These are phyloP conservation scores for Halcyon smyrnensis DNA, from an alignment of 2,797 vertebrate genomes.

Conservation along the genomic window DNA sequence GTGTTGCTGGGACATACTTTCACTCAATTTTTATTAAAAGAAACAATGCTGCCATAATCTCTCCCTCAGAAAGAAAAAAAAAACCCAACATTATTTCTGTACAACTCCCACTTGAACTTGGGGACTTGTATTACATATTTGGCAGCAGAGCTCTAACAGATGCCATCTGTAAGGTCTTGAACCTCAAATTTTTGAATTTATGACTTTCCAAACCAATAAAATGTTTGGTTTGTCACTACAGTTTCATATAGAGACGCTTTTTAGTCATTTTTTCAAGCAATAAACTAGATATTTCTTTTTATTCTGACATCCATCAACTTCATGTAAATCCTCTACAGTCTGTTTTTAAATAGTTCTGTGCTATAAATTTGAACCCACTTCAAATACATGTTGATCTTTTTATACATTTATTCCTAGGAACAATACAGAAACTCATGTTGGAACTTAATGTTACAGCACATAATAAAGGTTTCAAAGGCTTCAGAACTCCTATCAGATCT, in stretches of 20 bases:
- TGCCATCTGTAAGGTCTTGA: conserved; percentile 50
- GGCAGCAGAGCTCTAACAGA: conserved; percentile 43
- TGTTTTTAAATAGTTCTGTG: background rate
- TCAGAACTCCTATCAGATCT: background rate
- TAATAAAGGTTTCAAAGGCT: background rate
- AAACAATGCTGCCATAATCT: conserved; percentile 25
- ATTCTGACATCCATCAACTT: background rate
- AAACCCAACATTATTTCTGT: background rate
- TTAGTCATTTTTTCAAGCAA: background rate
- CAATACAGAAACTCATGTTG: background rate
- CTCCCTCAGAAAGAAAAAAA: conserved; percentile 12
- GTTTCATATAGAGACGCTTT: background rate
- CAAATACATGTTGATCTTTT: background rate
- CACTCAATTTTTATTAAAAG: conserved; percentile 29
- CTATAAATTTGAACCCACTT: background rate
- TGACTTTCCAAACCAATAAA: conserved; percentile 58
- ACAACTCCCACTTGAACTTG: conserved; percentile 27
- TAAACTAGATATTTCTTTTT: background rate
- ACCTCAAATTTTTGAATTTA: conserved; percentile 51
- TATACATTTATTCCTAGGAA: background rate
- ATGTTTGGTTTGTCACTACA: conserved; percentile 6
- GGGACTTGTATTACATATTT: conserved; percentile 40
- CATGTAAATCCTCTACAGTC: background rate
- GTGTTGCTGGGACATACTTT: background rate
- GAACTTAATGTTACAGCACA: background rate